phyloP scores from a whole-genome alignment of 2,113 vertebrate species.

The Brachypteracias leptosomus region DNA sequence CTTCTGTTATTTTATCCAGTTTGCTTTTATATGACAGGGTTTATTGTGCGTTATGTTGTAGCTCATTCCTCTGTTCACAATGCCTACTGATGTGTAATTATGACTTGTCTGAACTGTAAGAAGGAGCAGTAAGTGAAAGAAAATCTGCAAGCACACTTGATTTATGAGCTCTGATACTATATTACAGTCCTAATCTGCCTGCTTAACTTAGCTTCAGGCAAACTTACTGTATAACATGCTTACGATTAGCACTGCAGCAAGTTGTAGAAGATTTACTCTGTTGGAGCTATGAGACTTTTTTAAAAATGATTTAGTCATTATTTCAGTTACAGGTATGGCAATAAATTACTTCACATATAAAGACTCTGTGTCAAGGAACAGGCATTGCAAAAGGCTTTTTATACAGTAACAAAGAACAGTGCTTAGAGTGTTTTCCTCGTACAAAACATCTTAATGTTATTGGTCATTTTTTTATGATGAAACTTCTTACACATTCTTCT shows the following conservation, averaged over 20 bases:
- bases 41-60: slow-evolving; percentile 94
- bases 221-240: slow-evolving; percentile 80
- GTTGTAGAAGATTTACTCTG: slow-evolving; percentile 78
- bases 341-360: slow-evolving; percentile 74
- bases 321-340: slow-evolving; percentile 75
- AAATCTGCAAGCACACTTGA: slow-evolving; percentile 88
- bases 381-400: slow-evolving; percentile 60
- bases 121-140: slow-evolving; percentile 86
- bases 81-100: slow-evolving; percentile 94
- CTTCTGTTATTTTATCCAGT: slow-evolving; percentile 91
- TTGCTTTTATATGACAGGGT: slow-evolving; percentile 93
- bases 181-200: slow-evolving; percentile 87
- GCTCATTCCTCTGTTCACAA: slow-evolving; percentile 86
- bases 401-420: slow-evolving; percentile 61
- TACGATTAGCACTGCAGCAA: slow-evolving; percentile 78
- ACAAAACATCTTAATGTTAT: slow-evolving; percentile 70
- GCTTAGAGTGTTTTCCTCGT: slow-evolving; percentile 48
- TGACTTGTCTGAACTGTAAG: slow-evolving; percentile 90
- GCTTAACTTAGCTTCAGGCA: slow-evolving; percentile 84
- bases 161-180: slow-evolving; percentile 87
- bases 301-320: slow-evolving; percentile 73
- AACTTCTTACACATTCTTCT: slow-evolving; percentile 65
- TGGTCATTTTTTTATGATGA: slow-evolving; percentile 67
- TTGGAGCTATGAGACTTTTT: slow-evolving; percentile 69
- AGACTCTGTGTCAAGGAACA: slow-evolving; percentile 61